Evolutionary conservation across 2,797 vertebrate species (phyloP), one percentile per base, ranked within the genome.

Genomic region (Urocyon cinereoargenteus): DNA sequence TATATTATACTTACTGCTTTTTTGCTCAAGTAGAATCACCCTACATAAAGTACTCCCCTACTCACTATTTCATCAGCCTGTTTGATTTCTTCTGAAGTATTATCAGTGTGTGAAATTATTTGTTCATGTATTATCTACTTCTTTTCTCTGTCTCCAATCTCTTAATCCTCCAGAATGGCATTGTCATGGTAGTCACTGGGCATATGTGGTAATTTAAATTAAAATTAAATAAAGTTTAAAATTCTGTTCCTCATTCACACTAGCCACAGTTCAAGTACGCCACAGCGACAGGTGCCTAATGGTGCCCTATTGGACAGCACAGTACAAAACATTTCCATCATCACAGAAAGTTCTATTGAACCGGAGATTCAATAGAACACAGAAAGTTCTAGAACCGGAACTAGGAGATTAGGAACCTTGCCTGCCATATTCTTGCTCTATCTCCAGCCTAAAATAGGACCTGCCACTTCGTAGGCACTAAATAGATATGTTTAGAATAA

Each of bases 211-310:
- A 55, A 91, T 92, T 86, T 96, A 77, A 79, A 55, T 66, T 53
- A 79, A 82, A 90, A 61, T 82, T 92, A 55, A 89, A 86, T 45
- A 92, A 72, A 95, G 22, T 34, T 94, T 84, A 94, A 94, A 89
- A 34, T 53, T 90, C 34, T 94, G 40, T 40, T 59, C 10, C 16
- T 90, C n/a, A 70, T 75, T 83, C 61, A 40, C 3, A 75, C 7
- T 2, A 70, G 59, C 21, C 34, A 81, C 61, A 89, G 16, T 81
- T 87, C 22, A 84, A 70, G 19, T 62, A 8, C 34, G 79, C 26
- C 26, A 4, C 2, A 55, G n/a, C 18, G 68, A 73, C 62, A 7
- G 28, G 9, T 73, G 61, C 24, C 55, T 26, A 90, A 79, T 31
- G 16, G n/a, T 19, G 12, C 36, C 34, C 40, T 15, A 72, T 3